These are phyloP conservation scores for Chinchilla lanigera DNA, from an alignment of 2,113 vertebrate genomes.

Conservation along the genomic window DNA sequence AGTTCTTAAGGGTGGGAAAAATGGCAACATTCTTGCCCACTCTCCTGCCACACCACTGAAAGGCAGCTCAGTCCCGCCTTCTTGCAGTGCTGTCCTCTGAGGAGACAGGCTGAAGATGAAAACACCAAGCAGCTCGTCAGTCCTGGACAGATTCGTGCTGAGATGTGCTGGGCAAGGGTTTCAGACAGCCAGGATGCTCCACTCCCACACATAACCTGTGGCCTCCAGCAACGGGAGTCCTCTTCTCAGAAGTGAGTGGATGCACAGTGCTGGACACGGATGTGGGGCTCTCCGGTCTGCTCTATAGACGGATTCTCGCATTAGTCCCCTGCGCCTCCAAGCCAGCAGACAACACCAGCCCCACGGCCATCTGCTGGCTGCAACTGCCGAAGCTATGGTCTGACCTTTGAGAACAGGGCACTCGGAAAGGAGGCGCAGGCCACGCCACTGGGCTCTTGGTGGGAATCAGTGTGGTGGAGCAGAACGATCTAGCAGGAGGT, in stretches of 20 bases:
- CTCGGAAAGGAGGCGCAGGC: not conserved
- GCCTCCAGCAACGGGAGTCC: fast-evolving
- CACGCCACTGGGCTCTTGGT: not conserved
- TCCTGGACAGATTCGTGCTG: not conserved
- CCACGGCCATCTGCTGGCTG: too few relatives aligned
- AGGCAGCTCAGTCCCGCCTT: not conserved
- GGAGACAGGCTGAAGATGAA: not conserved
- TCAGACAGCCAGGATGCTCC: fast-evolving
- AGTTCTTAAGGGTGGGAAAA: slow-evolving; percentile 47
- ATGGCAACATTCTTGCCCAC: not conserved
- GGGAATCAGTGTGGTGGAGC: not conserved
- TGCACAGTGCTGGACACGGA: not conserved
- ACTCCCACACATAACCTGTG: not conserved
- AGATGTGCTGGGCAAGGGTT: not conserved
- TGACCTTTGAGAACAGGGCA: not conserved
- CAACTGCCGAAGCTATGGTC: not conserved
- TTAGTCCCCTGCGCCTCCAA: not conserved
- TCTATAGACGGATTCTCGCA: not conserved
- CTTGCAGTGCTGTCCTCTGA: not conserved
- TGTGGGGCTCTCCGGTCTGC: too few relatives aligned
- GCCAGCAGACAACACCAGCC: not conserved
- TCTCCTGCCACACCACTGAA: slow-evolving; percentile 33
- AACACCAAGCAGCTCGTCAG: not conserved
- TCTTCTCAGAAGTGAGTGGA: not conserved
- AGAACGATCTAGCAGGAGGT: not conserved